Base-by-base conservation (phyloP, 2,797 vertebrate genomes). In the Gila robusta region DNA sequence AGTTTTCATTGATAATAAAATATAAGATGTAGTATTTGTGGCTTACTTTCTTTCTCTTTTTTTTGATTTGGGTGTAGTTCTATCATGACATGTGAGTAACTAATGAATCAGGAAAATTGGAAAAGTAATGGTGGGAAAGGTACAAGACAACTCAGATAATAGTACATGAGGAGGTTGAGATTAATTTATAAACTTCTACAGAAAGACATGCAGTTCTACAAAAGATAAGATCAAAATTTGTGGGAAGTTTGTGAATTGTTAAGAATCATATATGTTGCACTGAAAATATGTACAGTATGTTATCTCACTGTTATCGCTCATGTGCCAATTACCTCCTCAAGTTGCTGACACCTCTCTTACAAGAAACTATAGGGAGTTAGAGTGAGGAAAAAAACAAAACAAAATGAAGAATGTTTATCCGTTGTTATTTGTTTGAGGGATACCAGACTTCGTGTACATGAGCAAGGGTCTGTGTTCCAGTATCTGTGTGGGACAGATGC, bases 401-500 rank as follows among this genome's bases (percentile, higher is more conserved):
- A 78, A 23, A n/a, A 70, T 37, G 70, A 87, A n/a, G 39, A 77
- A 56, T 88, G 37, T 80, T 73, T 72, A 74, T 77, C 44, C 26
- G 17, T 70, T 69, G 44, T 32, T 59, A 62, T 79, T 47, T 59
- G 56, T 59, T 64, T 86, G 37, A 70, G 21, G 49, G 37, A 79
- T 79, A 77, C 28, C 56, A 66, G 49, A 69, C 66, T 54, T 47
- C 73, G 81, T 79, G 70, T 66, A 85, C 49, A 87, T 82, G 47
- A 81, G 72, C 59, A 14, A 79, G 79, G 54, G 82, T 78, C 86
- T 76, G 69, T 64, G 56, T 79, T 79, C 44, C 70, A 88, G 77
- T 90, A 89, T 90, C 87, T 88, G 82, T 91, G 89, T 88, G 89
- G 87, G 91, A 93, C 87, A 91, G 82, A 87, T 87, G 88, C 93